Evolutionary conservation across 2,888 invertebrate genomes (phyloP).

Genomic region (Megalurothrips usitatus): DNA sequence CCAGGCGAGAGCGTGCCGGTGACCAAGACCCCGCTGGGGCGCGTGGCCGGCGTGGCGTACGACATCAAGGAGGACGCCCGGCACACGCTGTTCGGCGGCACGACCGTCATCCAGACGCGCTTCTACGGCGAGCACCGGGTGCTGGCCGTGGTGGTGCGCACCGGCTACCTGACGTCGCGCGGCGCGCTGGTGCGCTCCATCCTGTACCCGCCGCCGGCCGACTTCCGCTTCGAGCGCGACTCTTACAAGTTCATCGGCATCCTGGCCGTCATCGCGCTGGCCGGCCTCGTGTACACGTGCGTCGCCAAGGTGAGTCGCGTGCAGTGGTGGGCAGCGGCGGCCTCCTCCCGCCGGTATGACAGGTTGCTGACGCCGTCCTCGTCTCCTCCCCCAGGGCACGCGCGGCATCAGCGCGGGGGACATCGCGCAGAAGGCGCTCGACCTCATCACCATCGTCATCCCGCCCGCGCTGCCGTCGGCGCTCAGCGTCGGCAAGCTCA

Average conservation of each 20-base stretch:
- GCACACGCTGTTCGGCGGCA: conserved; percentile 87
- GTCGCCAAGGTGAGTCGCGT: conserved; percentile 49
- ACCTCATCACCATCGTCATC: conserved; percentile 89
- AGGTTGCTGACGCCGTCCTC: background rate
- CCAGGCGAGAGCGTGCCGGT: conserved; percentile 90
- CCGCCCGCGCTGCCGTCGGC: conserved; percentile 90
- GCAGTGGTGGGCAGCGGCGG: background rate
- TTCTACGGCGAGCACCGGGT: conserved; percentile 67
- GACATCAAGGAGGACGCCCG: conserved; percentile 70
- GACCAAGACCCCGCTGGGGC: conserved; percentile 71
- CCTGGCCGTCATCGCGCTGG: conserved; percentile 49
- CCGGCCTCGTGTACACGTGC: conserved; percentile 54
- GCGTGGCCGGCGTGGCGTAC: conserved; percentile 56
- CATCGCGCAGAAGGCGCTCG: conserved; percentile 73
- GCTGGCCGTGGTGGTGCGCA: conserved; percentile 44
- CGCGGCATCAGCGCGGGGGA: conserved; percentile 38
- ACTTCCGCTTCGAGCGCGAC: conserved; percentile 73
- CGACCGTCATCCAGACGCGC: conserved; percentile 82
- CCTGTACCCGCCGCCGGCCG: conserved; percentile 69
- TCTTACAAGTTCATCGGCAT: conserved; percentile 55
- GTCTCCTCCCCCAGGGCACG: conserved; percentile 36
- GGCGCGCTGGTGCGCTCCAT: conserved; percentile 75
- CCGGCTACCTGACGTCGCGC: conserved; percentile 67
- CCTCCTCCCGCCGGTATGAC: background rate
- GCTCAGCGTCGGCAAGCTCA: conserved; percentile 79